Base-by-base conservation (phyloP, 2,797 vertebrate species). In the Heterohyrax brucei region DNA sequence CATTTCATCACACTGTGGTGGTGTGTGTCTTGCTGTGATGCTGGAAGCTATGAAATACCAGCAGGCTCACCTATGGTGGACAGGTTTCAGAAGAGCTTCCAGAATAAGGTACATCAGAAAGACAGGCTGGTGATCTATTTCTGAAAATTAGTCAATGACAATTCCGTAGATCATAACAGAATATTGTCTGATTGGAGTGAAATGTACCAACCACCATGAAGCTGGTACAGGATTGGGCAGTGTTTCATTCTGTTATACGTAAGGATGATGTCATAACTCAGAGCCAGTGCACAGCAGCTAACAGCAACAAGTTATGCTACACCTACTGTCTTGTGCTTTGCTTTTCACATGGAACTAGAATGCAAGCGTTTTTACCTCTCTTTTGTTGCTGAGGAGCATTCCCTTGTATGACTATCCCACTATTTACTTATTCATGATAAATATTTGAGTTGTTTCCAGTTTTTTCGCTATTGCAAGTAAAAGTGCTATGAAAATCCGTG, bases 391-490 rank as follows among this genome's bases (percentile, higher is more conserved):
- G 30, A 84, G n/a, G 50, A 30, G 48, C 78, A 83, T 56, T 83
- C 68, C 19, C 1, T 81, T 7, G 0, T 22, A 33, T 59, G 30
- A 7, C 9, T 12, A 62, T 24, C 92, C 33, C 33, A 22, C 21
- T 50, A 13, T 10, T 28, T 62, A 77, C 33, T 83, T 82, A 81
- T 76, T 48, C 75, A 44, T 61, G 77, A 70, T 91, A 62, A 12
- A 21, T 87, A 95, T 85, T 70, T 90, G 94, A 19, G 50, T 39
- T 86, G 53, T 88, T 92, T 92, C 39, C 22, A 50, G 26, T 62
- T 78, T 56, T 56, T 66, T 4, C 44, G 21, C 48, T 61, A 83
- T 68, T 95, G 56, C 19, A 86, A 80, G 84, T 59, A 73, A 56
- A 56, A 16, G 53, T 10, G 53, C 53, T 56, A 16, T 56, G 53